A percentile compares a stretch with the other conserved stretches of the same genome.
Conservation (phyloP, 2,888 invertebrate species). For the Formica aserva region DNA sequence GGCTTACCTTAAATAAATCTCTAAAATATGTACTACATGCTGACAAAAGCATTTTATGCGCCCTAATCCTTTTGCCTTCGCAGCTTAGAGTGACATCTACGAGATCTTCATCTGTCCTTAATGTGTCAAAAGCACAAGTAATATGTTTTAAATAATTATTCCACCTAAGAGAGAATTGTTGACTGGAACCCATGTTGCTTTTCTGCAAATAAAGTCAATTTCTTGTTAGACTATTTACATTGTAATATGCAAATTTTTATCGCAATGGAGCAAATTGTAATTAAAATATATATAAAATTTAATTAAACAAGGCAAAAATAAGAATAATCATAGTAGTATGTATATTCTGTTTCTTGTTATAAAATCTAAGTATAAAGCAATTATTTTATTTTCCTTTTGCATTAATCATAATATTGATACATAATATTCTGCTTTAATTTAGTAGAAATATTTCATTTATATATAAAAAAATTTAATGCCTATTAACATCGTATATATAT, state of each 20-base stretch:
- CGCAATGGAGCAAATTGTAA: neutral
- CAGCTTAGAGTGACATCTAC: slow-evolving; percentile 95
- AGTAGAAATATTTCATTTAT: neutral
- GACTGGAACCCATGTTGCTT: slow-evolving; percentile 88
- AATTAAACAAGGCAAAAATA: neutral
- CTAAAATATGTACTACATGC: slow-evolving; percentile 94
- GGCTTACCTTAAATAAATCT: slow-evolving; percentile 86
- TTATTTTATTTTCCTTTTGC: neutral
- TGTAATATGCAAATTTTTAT: neutral
- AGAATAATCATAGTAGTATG: neutral
- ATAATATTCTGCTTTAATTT: neutral
- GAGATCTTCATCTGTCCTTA: slow-evolving; percentile 88
- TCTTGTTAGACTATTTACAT: neutral
- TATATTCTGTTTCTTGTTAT: neutral
- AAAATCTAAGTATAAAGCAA: neutral
- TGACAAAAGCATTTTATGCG: slow-evolving; percentile 94
- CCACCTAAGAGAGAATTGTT: slow-evolving; percentile 95
- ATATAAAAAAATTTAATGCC: neutral
- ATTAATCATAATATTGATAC: neutral
- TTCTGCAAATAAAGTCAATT: slow-evolving; percentile 52
- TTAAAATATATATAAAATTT: neutral
- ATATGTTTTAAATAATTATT: slow-evolving; percentile 94
- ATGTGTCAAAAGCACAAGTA: slow-evolving; percentile 92
- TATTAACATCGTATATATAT: neutral
- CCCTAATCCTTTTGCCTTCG: slow-evolving; percentile 93